These are phyloP conservation scores for Oplegnathus fasciatus DNA, from an alignment of 2,113 vertebrate species.

Conservation along the genomic window DNA sequence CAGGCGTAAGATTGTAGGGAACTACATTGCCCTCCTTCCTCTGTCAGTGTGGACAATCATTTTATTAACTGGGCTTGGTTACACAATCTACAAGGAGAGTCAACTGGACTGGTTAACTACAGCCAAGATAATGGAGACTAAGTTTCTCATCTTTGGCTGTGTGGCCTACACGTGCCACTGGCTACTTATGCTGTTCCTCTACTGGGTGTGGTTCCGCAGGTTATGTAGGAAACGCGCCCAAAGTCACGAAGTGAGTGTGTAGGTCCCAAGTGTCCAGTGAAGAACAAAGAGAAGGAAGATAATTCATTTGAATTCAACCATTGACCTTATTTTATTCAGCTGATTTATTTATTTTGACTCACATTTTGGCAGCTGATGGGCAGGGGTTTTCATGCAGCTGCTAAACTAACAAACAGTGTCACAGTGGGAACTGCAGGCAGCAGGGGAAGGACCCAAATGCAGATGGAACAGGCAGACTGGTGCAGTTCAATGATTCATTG, in stretches of 20 bases:
- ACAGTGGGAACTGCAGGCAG: too few relatives aligned
- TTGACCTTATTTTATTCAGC: conserved; percentile 3
- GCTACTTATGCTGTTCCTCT: conserved; percentile 86
- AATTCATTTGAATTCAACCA: conserved; percentile 51
- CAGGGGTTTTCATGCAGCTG: too few relatives aligned
- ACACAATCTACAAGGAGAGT: conserved; percentile 84
- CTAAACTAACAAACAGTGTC: too few relatives aligned
- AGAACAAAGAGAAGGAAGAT: background rate
- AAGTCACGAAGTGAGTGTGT: conserved; percentile 84
- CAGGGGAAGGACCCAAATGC: too few relatives aligned
- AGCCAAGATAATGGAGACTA: conserved; percentile 79
- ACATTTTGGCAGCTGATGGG: too few relatives aligned
- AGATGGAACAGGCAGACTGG: too few relatives aligned
- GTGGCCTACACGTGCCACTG: conserved; percentile 87
- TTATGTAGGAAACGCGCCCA: conserved; percentile 79
- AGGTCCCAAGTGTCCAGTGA: conserved; percentile 12
- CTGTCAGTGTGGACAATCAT: conserved; percentile 88
- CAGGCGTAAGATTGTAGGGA: conserved; percentile 89
- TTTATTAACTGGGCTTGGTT: conserved; percentile 86
- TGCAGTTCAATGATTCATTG: too few relatives aligned
- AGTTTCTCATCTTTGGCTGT: conserved; percentile 84
- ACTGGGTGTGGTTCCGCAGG: conserved; percentile 87
- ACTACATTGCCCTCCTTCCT: conserved; percentile 90
- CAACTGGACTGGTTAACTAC: conserved; percentile 74
- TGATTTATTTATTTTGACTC: conserved; percentile 57